Conservation (phyloP, 2,113 vertebrate species). For the Elaphurus davidianus region DNA sequence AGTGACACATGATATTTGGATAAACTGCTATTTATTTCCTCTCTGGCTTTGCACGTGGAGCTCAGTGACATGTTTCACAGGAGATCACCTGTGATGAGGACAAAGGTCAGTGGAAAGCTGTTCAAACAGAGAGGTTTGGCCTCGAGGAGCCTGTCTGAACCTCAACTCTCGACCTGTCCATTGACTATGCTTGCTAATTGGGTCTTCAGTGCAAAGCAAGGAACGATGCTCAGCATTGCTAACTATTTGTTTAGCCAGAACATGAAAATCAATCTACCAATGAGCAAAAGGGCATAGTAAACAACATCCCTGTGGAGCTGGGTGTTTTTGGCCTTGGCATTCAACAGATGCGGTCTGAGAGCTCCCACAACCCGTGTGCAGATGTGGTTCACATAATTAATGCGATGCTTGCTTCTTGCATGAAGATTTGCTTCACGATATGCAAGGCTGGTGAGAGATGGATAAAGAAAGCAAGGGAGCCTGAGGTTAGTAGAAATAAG, state of each 20-base stretch:
- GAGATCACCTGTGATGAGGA: slow-evolving; percentile 74
- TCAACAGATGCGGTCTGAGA: slow-evolving; percentile 71
- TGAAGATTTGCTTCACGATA: slow-evolving; percentile 38
- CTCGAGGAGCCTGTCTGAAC: slow-evolving; percentile 54
- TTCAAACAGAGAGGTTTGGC: slow-evolving; percentile 60
- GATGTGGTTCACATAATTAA: slow-evolving; percentile 66
- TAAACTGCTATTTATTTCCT: slow-evolving; percentile 68
- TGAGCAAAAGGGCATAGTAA: slow-evolving; percentile 79
- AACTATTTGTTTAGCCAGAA: slow-evolving; percentile 79
- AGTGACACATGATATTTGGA: slow-evolving; percentile 63
- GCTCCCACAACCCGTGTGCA: slow-evolving; percentile 17
- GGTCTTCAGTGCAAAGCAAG: slow-evolving; percentile 69
- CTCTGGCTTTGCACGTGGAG: slow-evolving; percentile 37
- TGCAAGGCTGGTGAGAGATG: slow-evolving; percentile 21
- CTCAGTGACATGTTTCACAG: slow-evolving; percentile 64
- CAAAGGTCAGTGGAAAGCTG: slow-evolving; percentile 76
- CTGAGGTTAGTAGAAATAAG: not conserved
- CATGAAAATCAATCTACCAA: slow-evolving; percentile 82
- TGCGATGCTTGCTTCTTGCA: slow-evolving; percentile 22
- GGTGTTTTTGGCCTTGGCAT: slow-evolving; percentile 69
- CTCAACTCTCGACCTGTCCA: slow-evolving; percentile 77
- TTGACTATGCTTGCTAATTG: slow-evolving; percentile 84
- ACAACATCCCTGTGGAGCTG: slow-evolving; percentile 66
- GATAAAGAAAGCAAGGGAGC: slow-evolving; percentile 17
- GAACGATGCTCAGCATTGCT: slow-evolving; percentile 62